These are phyloP conservation scores for Agrotis puta DNA, from an alignment of 2,888 invertebrate genomes.

Conservation along the genomic window DNA sequence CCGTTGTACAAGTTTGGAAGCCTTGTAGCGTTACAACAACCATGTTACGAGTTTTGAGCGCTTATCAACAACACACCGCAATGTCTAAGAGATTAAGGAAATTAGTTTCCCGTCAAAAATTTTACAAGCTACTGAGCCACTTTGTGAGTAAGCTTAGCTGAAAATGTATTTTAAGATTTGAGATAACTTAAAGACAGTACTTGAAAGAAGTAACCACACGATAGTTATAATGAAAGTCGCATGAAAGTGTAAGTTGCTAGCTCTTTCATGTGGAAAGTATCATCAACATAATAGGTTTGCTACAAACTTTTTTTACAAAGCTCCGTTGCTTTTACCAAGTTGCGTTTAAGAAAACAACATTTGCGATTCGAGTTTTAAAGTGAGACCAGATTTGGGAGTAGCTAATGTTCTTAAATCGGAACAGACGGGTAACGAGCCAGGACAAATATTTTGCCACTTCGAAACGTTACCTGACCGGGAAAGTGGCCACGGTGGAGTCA, in stretches of 20 bases:
- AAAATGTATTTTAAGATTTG: slow-evolving; percentile 18
- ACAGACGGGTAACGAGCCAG: slow-evolving; percentile 85
- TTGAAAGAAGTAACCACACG: neutral
- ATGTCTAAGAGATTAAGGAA: slow-evolving; percentile 64
- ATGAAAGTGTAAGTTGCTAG: slow-evolving; percentile 30
- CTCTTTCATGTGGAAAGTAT: slow-evolving; percentile 40
- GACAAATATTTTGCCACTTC: slow-evolving; percentile 90
- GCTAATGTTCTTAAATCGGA: slow-evolving; percentile 88
- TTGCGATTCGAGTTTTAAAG: slow-evolving; percentile 69
- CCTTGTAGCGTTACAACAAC: slow-evolving; percentile 70
- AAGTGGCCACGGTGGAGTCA: slow-evolving; percentile 86
- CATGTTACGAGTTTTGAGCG: slow-evolving; percentile 70
- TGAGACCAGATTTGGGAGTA: slow-evolving; percentile 77
- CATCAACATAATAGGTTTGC: slow-evolving; percentile 46
- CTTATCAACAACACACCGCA: slow-evolving; percentile 66
- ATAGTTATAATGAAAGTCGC: slow-evolving; percentile 3
- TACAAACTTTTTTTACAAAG: slow-evolving; percentile 55
- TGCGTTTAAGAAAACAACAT: slow-evolving; percentile 61
- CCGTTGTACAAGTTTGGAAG: slow-evolving; percentile 77
- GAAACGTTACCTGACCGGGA: slow-evolving; percentile 89
- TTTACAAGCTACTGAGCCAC: slow-evolving; percentile 21
- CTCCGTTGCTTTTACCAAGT: slow-evolving; percentile 46
- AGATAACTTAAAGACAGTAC: slow-evolving; percentile 13
- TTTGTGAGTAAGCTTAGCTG: slow-evolving; percentile 9
- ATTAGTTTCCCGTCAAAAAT: slow-evolving; percentile 56